Evolutionary conservation across 2,888 invertebrate species (phyloP), one percentile per base, ranked within the genome.

Genomic region (Syrphus vitripennis): DNA sequence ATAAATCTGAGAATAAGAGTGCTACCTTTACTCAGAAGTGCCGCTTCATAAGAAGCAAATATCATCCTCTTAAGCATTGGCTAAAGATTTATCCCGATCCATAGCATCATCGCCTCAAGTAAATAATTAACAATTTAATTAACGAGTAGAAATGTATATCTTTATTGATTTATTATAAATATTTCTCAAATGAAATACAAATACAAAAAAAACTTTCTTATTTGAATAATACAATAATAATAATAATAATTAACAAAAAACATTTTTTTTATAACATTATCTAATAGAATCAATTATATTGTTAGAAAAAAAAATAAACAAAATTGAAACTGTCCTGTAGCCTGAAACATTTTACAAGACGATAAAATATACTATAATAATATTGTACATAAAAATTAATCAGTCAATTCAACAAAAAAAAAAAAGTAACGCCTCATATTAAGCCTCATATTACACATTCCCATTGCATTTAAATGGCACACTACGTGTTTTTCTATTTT

Each of bases 391-490:
- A 45, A 71, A 57, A 48, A 16, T 53, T 80, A 80, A 84, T 80
- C 83, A 84, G 83, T 84, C 83, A 71, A 21, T 70, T 55, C 69
- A 75, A 69, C 63, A 59, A 55, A 55, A 71, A 19, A 31, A 1
- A 12, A 12, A 29, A 29, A 29, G 3, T 29, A 29, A 29, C 6
- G 6, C 6, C 3, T 29, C 21, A 21, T n/a, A 29, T 61, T 26
- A 0, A 61, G 61, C 61, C 83, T 57, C 71, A 53, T 63, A 75
- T 65, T 59, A 76, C 65, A 65, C 57, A 48, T 34, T 67, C 19
- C 45, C 65, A 71, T 65, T 76, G 26, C 70, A 42, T 50, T 45
- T 48, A 61, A 78, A 83, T 74, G 83, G 72, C 79, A 79, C 74
- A 61, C 26, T 53, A 53, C 16, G 34, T 19, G 34, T 24, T 42